Base-by-base conservation (phyloP, 2,888 invertebrate species). In the Catocala nupta region DNA sequence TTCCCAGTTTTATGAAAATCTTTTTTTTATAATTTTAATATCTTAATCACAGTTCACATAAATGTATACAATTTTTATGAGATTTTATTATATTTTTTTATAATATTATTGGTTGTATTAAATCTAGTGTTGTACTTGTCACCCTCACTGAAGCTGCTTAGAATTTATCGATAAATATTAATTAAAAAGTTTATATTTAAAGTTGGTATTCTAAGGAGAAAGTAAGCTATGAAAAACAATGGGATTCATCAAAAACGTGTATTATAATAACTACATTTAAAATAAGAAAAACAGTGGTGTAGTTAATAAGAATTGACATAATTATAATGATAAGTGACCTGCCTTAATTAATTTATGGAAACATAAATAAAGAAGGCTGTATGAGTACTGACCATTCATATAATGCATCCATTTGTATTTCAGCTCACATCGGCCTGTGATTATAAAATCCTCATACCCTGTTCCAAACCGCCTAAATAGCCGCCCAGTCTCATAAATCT, bases 341-440 rank as follows among this genome's bases (percentile, higher is more conserved):
- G 60, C 70, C 80, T 80, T 80, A 65, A 65, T 78, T 67, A 25
- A 73, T 80, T 81, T 80, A 80, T 80, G 65, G 47, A n/a, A 49
- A 62, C 77, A 80, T 80, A 80, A 81, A 80, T 70, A 64, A 80
- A 81, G 71, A 80, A 80, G 80, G 68, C 69, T 53, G 6, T n/a
- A 13, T 0, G 9, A 39, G 36, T 39, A 7, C 6, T 39, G 8
- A 9, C 36, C 36, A 9, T 8, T 9, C 6, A 39, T 39, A 8
- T 39, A 7, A 1, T 5, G 6, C 9, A 4, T 42, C 0, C 6
- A 39, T 51, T 51, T 51, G 51, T 39, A 52, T 39, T 39, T 39
- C 6, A 39, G 36, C 36, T 39, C 36, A 7, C 36, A 39, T 52
- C 13, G 25, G 25, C 25, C 25, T 25, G 25, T 25, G 25, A 25